These are phyloP conservation scores for Odontothrips loti DNA, from an alignment of 2,888 invertebrate species.

Conservation along the genomic window DNA sequence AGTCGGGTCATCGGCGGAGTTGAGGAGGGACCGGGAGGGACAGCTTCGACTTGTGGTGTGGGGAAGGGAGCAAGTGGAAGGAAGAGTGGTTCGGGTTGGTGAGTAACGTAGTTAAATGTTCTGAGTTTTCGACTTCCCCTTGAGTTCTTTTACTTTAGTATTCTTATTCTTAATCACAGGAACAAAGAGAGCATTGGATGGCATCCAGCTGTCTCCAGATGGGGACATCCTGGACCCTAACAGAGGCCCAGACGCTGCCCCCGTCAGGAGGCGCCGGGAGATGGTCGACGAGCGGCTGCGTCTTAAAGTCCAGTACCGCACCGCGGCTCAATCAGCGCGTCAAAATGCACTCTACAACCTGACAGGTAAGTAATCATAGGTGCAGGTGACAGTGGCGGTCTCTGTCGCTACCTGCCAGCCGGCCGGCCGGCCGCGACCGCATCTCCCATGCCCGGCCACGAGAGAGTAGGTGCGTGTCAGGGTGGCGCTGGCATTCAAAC, in stretches of 20 bases:
- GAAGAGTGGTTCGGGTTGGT: background rate
- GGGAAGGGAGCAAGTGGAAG: background rate
- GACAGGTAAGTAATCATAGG: background rate
- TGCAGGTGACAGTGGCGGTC: background rate
- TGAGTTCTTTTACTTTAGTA: background rate
- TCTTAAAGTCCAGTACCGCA: background rate
- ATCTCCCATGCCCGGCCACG: no score
- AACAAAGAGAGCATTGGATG: background rate
- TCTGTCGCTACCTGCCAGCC: no score
- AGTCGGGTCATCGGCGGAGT: background rate
- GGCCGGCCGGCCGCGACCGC: no score
- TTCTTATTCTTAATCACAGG: background rate
- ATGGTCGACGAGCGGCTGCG: background rate
- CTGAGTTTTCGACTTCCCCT: no score
- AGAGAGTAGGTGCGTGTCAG: no score
- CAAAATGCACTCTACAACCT: background rate
- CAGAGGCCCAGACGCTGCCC: background rate
- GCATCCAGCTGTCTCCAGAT: background rate
- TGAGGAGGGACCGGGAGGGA: no score
- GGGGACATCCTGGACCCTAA: background rate
- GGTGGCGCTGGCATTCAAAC: no score
- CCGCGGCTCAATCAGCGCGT: background rate
- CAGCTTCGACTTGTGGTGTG: background rate
- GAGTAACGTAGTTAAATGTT: background rate
- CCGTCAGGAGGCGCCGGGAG: background rate